Percentiles rank a stretch among this genome's conserved stretches.
Evolutionary conservation across 2,797 vertebrate species (phyloP).

Genomic region (Monodelphis domestica): DNA sequence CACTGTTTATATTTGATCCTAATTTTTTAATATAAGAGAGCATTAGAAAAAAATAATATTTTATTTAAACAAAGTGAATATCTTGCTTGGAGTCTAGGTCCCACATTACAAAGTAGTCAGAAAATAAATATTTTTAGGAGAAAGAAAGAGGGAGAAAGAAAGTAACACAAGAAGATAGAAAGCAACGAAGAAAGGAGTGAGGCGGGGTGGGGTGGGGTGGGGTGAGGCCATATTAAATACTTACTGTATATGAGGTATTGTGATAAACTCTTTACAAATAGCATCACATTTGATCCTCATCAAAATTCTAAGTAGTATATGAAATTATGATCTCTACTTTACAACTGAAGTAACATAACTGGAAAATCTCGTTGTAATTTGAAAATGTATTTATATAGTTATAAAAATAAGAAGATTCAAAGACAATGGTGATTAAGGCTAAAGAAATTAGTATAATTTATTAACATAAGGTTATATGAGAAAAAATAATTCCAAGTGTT

Average conservation of each 20-base stretch:
- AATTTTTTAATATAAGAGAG: background rate
- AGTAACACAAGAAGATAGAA: background rate
- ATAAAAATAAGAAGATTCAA: background rate
- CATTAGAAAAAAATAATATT: background rate
- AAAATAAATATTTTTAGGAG: background rate
- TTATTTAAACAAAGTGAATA: background rate
- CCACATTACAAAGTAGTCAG: background rate
- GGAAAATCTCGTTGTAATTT: no score
- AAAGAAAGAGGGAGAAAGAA: background rate
- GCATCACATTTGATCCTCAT: no score
- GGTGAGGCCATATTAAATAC: no score
- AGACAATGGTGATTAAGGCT: background rate
- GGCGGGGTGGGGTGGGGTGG: no score
- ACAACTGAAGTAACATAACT: no score
- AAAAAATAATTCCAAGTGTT: background rate
- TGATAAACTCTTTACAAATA: no score
- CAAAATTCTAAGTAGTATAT: no score
- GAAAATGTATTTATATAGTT: no score
- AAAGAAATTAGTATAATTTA: background rate
- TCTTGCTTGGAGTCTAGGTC: background rate
- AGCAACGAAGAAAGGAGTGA: background rate
- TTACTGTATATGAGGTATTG: no score
- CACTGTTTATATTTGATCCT: background rate
- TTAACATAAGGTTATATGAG: background rate
- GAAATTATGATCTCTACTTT: no score